Base-by-base conservation (phyloP, 2,113 vertebrate species). In the Ornithorhynchus anatinus region DNA sequence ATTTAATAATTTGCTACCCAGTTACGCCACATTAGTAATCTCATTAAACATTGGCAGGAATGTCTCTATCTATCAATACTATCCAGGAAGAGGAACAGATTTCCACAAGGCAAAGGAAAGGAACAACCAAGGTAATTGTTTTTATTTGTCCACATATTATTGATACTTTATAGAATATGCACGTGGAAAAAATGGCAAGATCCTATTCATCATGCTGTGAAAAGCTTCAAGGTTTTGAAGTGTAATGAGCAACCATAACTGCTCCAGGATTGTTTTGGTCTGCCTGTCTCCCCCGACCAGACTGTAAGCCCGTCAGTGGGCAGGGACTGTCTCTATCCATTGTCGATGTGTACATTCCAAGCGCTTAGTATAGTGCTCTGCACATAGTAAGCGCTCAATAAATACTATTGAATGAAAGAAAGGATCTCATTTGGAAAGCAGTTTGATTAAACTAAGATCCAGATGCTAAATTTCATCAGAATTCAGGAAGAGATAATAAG, bases 371-470 rank as follows among this genome's bases (percentile, higher is more conserved):
- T n/a, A n/a, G n/a, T n/a, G n/a, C n/a, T n/a, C n/a, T n/a, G n/a
- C n/a, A n/a, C n/a, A n/a, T n/a, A n/a, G n/a, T n/a, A n/a, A n/a
- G n/a, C n/a, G n/a, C n/a, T n/a, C n/a, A n/a, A n/a, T n/a, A n/a
- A n/a, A n/a, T n/a, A n/a, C n/a, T n/a, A n/a, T n/a, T n/a, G n/a
- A n/a, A 22, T 31, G 39, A 40, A 51, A 7, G 52, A 40, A 16
- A 27, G n/a, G 19, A n/a, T 3, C 1, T 0, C n/a, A 9, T 2
- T 3, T 39, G 0, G 9, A 22, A 15, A 25, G 35, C 10, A 2
- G 4, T 3, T 3, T 3, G n/a, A 15, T n/a, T n/a, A n/a, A 36
- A 56, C 0, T 0, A 6, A 20, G 19, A 4, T 22, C 25, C 20
- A 19, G 12, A 51, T 36, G 9, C 7, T 3, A 0, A 1, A 4